phyloP scores from a whole-genome alignment of 1,140 invertebrate genomes.

The Melipona quadrifasciata region DNA sequence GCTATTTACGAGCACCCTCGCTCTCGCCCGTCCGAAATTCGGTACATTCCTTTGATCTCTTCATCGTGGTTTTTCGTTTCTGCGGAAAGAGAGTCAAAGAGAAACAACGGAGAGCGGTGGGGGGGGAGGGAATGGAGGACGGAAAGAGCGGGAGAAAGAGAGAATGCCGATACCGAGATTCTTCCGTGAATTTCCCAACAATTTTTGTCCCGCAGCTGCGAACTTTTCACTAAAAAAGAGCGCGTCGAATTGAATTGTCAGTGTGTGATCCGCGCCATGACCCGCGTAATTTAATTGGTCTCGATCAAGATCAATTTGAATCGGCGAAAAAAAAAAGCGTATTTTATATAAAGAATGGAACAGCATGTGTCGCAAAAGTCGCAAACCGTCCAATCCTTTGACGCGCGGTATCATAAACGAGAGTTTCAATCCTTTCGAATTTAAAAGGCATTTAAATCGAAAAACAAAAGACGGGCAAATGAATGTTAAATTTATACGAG shows the following conservation, averaged over 20 bases:
- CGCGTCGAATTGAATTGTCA: conserved; percentile 22
- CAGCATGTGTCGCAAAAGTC: background rate
- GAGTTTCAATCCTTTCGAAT: background rate
- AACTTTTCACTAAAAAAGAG: background rate
- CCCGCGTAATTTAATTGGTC: conserved; percentile 32
- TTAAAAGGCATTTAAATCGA: background rate
- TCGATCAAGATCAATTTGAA: conserved; percentile 28
- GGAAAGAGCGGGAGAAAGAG: background rate
- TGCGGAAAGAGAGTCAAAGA: background rate
- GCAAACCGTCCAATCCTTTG: background rate
- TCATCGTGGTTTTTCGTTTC: conserved; percentile 5
- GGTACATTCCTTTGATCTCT: conserved; percentile 47
- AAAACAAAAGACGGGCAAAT: background rate
- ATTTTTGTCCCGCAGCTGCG: conserved; percentile 2
- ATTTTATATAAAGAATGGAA: conserved; percentile 15
- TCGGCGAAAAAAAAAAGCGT: background rate
- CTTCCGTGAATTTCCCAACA: conserved; percentile 24
- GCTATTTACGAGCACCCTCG: conserved; percentile 43
- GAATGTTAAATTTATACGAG: background rate
- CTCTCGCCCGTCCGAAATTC: conserved; percentile 37
- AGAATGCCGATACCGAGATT: background rate
- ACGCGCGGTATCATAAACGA: background rate
- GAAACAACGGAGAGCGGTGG: too few species aligned
- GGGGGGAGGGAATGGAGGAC: background rate
- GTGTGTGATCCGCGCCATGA: background rate